These are phyloP conservation scores for Tyria jacobaeae DNA, from an alignment of 2,888 invertebrate genomes.

Conservation along the genomic window DNA sequence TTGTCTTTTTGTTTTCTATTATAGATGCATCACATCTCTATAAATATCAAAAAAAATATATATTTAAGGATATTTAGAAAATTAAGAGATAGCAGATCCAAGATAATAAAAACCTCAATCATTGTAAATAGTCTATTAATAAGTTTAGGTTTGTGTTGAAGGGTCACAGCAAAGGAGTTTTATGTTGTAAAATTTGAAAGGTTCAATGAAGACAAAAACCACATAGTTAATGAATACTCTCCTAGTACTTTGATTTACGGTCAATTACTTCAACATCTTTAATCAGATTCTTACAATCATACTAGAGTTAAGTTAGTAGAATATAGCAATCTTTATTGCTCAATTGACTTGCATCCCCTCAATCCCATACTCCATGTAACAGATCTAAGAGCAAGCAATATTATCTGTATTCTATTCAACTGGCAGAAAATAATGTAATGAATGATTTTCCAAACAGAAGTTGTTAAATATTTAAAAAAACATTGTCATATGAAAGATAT, in stretches of 20 bases:
- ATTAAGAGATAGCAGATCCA: no score
- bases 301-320: slow-evolving; percentile 30
- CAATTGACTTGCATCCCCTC: slow-evolving; percentile 30
- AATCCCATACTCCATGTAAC: not conserved
- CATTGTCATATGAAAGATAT: no score
- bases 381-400: not conserved
- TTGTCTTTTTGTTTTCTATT: not conserved
- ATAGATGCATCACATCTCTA: not conserved
- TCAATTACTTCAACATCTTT: slow-evolving; percentile 44
- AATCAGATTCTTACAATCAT: slow-evolving; percentile 31
- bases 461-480: not conserved
- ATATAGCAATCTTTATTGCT: slow-evolving; percentile 37
- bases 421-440: no score
- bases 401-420: not conserved
- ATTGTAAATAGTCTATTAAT: not conserved
- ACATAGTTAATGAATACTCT: not conserved
- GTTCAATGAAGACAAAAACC: not conserved
- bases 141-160: not conserved
- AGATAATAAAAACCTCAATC: not conserved
- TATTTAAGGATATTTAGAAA: not conserved
- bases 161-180: not conserved
- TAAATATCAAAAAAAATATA: no score
- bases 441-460: not conserved
- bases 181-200: not conserved
- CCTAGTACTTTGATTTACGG: slow-evolving; percentile 29